Conservation (phyloP, 2,797 vertebrate genomes). For the Pteronotus mesoamericanus region DNA sequence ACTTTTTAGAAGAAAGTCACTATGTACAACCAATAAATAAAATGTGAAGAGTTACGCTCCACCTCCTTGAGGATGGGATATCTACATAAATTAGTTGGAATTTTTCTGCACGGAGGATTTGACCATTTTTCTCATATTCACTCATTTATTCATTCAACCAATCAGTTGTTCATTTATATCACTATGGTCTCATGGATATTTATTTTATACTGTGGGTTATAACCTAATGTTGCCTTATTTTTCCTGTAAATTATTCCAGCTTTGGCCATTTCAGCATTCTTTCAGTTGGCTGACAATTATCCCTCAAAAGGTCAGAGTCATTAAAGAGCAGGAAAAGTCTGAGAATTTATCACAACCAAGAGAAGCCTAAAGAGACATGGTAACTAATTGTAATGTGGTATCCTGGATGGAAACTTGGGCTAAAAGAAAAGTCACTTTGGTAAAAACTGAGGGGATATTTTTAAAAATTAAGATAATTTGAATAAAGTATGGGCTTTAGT, state of each 20-base stretch:
- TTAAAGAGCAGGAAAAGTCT: not conserved
- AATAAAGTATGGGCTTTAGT: not conserved
- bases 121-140: not conserved
- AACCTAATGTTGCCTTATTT: not conserved
- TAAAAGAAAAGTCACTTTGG: not conserved
- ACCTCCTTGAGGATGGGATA: not conserved
- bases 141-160: not conserved
- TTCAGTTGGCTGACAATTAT: not conserved
- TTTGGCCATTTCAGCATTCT: not conserved
- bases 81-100: not conserved
- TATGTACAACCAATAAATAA: not conserved
- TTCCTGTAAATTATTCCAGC: not conserved
- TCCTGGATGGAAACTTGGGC: not conserved
- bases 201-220: not conserved
- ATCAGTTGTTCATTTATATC: not conserved
- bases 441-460: not conserved
- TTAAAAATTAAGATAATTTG: not conserved
- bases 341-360: not conserved
- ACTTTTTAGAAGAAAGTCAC: not conserved
- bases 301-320: not conserved
- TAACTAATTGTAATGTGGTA: not conserved
- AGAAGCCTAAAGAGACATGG: not conserved
- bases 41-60: not conserved
- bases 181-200: not conserved
- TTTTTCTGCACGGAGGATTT: not conserved